A percentile compares a stretch with the other conserved stretches of the same genome.
phyloP scores from a whole-genome alignment of 2,888 invertebrate genomes.

The Acrobasis repandana region DNA sequence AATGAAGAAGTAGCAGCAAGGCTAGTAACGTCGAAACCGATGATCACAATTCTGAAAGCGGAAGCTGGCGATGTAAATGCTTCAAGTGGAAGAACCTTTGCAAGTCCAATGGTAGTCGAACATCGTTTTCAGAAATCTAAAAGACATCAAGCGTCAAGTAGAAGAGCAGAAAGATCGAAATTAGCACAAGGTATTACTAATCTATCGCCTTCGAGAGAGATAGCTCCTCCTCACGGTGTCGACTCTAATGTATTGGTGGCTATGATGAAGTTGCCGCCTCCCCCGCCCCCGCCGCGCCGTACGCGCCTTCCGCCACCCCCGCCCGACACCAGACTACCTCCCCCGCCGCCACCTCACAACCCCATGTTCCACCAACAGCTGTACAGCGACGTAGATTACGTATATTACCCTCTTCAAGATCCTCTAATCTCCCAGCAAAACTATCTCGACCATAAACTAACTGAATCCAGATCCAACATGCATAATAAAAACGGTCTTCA shows the following conservation, averaged over 20 bases:
- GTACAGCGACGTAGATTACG: slow-evolving; percentile 95
- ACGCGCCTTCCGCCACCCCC: slow-evolving; percentile 88
- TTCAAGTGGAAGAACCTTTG: slow-evolving; percentile 82
- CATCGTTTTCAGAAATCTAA: slow-evolving; percentile 78
- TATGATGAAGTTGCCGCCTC: slow-evolving; percentile 84
- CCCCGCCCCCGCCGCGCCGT: slow-evolving; percentile 81
- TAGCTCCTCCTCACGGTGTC: slow-evolving; percentile 60
- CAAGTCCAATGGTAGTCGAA: slow-evolving; percentile 76
- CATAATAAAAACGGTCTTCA: slow-evolving; percentile 89
- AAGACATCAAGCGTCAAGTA: slow-evolving; percentile 79
- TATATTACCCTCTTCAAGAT: slow-evolving; percentile 95
- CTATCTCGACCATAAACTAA: slow-evolving; percentile 93
- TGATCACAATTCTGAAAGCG: slow-evolving; percentile 89
- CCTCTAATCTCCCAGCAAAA: slow-evolving; percentile 95
- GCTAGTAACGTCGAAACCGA: slow-evolving; percentile 89
- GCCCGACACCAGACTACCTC: slow-evolving; percentile 84
- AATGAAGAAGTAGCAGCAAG: slow-evolving; percentile 89
- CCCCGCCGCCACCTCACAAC: slow-evolving; percentile 90
- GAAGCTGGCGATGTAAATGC: slow-evolving; percentile 87
- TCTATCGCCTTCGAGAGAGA: slow-evolving; percentile 75
- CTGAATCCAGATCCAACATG: slow-evolving; percentile 86
- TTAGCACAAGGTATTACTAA: slow-evolving; percentile 76
- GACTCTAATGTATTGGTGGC: slow-evolving; percentile 82
- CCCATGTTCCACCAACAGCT: slow-evolving; percentile 95
- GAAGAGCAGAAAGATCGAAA: slow-evolving; percentile 85